Base-by-base conservation (phyloP, 2,888 invertebrate genomes). In the Leptogaster cylindrica region DNA sequence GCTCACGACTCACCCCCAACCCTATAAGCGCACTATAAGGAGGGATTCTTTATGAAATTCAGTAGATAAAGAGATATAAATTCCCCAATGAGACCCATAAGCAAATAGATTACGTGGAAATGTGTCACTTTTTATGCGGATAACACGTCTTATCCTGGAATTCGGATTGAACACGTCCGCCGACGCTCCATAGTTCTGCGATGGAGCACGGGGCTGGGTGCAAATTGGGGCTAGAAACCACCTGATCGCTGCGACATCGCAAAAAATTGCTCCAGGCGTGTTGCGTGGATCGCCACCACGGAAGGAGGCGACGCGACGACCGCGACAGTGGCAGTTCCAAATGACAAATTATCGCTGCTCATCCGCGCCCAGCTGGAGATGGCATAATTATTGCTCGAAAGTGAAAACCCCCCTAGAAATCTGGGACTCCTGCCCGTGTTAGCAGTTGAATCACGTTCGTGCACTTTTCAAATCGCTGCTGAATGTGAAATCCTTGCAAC, bases 81-180 rank as follows among this genome's bases (percentile, higher is more conserved):
- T 69, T 70, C 71, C 68, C 71, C 67, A 70, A 70, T 67, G 70
- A 69, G 69, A 68, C 39, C 69, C 70, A 71, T 71, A 71, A 72
- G 70, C 72, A 73, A 73, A 73, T 73, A 72, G 73, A 73, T 73
- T 73, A 73, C 72, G 72, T 72, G 73, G 71, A 72, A 73, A 72
- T 72, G 70, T 72, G 72, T 72, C 70, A 72, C 70, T 72, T 71
- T 71, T 39, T 41, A 58, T 58, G 41, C 41, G 58, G 58, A 36
- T 58, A 58, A 23, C 58, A 58, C 23, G 39, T 39, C 39, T 58
- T 39, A 58, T 58, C 39, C 23, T 20, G 41, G 41, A 36, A 39
- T 41, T 58, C 27, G 58, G 58, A 58, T 58, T 58, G 58, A 58
- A 58, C 41, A 39, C 25, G 39, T 25, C 20, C 31, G 27, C 31